Base-by-base conservation (phyloP, 2,113 vertebrate species). In the Tinamus guttatus region DNA sequence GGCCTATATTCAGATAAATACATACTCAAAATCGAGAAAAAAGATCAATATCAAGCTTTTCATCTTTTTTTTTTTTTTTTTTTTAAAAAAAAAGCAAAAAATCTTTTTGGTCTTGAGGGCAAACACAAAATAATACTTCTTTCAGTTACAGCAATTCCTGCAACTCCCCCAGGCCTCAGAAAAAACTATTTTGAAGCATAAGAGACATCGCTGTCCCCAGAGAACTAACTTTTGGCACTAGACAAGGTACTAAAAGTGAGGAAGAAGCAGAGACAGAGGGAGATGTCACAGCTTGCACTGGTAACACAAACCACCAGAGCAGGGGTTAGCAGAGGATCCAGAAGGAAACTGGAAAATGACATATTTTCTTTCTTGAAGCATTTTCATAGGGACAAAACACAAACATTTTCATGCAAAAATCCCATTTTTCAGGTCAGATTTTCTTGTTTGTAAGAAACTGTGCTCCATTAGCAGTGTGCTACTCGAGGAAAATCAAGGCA, bases 1-100 rank as follows among this genome's bases (percentile, higher is more conserved):
- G 88, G 52, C 85, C 62, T 43, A 79, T 83, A 96, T 93, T 93
- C 92, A 95, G 77, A 84, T 84, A 90, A 90, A 81, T 54, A 73
- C 30, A 45, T 76, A 73, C 85, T 85, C 93, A 94, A 96, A 94
- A 74, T 25, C n/a, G n/a, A n/a, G 11, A 19, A 10, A 8, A 81
- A 81, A 81, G 64, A 89, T 25, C 41, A 81, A 81, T 68, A 90
- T 25, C 41, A 65, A 79, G 80, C 51, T 89, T 96, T 93, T 86
- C 40, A 91, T 89, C 51, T 4, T 81, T 32, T 10, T 65, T 65
- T 93, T 87, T 82, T 58, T 45, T 45, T 13, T 17, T 45, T 7
- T 7, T 45, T 45, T 45, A 45, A 92, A 90, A 58, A 92, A 90
- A 58, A 94, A 84, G 25, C 24, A 28, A 88, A 83, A 82, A 90